Base-by-base conservation (phyloP, 1,140 invertebrate genomes). In the Diabrotica undecimpunctata region DNA sequence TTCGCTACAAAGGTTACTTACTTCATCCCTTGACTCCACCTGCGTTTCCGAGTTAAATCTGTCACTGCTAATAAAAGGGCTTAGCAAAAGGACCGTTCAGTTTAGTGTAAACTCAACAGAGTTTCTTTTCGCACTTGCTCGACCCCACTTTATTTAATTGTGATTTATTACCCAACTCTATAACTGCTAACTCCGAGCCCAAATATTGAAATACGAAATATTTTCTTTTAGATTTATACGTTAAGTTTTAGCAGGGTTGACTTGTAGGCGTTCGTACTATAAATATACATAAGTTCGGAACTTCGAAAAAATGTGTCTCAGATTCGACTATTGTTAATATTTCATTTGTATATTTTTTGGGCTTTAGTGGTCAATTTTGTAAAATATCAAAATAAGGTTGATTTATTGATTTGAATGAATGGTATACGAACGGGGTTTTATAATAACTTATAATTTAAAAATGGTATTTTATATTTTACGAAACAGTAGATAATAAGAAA, bases 191-290 rank as follows among this genome's bases (percentile, higher is more conserved):
- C 41, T 46, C 41, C 41, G 8, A 46, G 41, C 41, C 41, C 41
- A 46, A 46, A 46, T 46, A 46, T 46, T 46, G 41, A 46, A 46
- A 46, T 46, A 46, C 41, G 6, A 6, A 46, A 46, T 46, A 46
- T 46, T 46, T 46, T 46, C 41, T 46, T 46, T 46, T 46, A 46
- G 41, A 46, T 46, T 46, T 46, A 46, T 46, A n/a, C 41, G 41
- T 46, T 46, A 46, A 46, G 41, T 46, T 46, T 46, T 46, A 46
- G 41, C n/a, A 10, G 41, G 41, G 41, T 46, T 46, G 41, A 46
- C 41, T 46, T 46, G 41, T 46, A 46, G 41, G 41, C 41, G 41
- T 46, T 46, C 8, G 41, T 8, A n/a, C 2, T 46, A 46, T 46
- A 46, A 46, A 46, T 46, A n/a, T 46, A 46, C 41, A 46, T 46